phyloP scores from a whole-genome alignment of 2,113 vertebrate genomes.

The Hymenochirus boettgeri region DNA sequence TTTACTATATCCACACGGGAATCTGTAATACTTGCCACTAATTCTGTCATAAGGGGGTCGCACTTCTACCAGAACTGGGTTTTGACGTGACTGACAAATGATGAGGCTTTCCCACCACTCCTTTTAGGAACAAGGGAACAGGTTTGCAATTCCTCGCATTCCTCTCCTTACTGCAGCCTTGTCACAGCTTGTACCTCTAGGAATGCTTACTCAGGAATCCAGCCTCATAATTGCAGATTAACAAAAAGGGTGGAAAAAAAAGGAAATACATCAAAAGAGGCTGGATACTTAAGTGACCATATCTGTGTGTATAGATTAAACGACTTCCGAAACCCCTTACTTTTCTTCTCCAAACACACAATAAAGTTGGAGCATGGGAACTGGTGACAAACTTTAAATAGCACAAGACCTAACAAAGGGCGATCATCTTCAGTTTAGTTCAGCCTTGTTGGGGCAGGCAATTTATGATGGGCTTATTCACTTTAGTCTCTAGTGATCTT shows the following conservation, averaged over 20 bases:
- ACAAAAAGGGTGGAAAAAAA: conserved; percentile 19
- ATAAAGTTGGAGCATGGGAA: conserved; percentile 19
- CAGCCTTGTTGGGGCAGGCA: not conserved
- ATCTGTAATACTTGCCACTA: no score
- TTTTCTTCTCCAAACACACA: conserved; percentile 11
- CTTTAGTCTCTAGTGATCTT: conserved; percentile 7
- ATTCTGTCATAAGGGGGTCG: no score
- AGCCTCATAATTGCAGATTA: conserved; percentile 38
- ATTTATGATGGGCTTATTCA: conserved; percentile 20
- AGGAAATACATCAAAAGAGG: conserved; percentile 34
- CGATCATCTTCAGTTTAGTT: conserved; percentile 11
- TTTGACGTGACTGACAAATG: not conserved
- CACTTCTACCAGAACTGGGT: not conserved
- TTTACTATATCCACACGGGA: no score
- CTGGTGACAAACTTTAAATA: conserved; percentile 17
- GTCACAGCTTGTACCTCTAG: conserved; percentile 36
- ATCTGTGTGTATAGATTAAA: conserved; percentile 29
- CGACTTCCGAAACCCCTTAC: conserved; percentile 38
- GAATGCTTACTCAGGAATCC: conserved; percentile 43
- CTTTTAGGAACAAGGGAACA: conserved; percentile 23
- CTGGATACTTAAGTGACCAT: conserved; percentile 32
- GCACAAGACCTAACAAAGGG: conserved; percentile 14
- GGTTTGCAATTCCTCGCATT: conserved; percentile 38
- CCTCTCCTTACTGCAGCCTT: conserved; percentile 22
- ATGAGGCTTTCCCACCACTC: conserved; percentile 11